Conservation (phyloP, 1,140 invertebrate species). For the Hormaphis cornu region DNA sequence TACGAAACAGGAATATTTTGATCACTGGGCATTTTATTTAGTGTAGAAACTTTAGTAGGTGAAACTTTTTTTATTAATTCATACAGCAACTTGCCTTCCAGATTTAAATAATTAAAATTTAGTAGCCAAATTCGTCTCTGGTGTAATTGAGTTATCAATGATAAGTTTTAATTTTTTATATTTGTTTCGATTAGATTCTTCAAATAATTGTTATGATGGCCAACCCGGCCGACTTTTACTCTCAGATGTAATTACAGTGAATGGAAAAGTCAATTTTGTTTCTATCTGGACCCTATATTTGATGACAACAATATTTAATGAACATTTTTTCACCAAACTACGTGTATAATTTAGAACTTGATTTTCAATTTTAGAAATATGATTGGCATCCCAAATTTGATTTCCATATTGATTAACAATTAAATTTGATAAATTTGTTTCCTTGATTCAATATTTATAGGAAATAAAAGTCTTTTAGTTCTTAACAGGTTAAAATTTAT, state of each 20-base stretch:
- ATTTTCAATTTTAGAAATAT: background rate
- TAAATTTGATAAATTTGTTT: background rate
- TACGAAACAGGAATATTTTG: background rate
- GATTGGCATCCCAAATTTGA: background rate
- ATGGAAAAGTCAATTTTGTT: background rate
- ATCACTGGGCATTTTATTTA: background rate
- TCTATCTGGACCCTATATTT: background rate
- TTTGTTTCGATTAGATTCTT: background rate
- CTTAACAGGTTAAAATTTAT: background rate
- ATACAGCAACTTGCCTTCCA: background rate
- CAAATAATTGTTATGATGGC: background rate
- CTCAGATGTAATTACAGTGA: background rate
- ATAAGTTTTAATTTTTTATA: background rate
- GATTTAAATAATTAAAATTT: background rate
- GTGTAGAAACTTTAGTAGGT: background rate
- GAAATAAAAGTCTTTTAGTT: background rate
- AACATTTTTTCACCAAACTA: background rate
- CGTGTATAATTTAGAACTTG: background rate
- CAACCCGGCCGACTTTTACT: background rate
- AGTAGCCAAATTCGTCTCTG: background rate
- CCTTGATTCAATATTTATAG: background rate
- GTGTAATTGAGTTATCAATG: background rate
- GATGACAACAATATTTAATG: background rate
- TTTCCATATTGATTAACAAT: background rate
- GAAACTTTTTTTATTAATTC: background rate